Base-by-base conservation (phyloP, 2,113 vertebrate species). In the Festucalex cinctus region DNA sequence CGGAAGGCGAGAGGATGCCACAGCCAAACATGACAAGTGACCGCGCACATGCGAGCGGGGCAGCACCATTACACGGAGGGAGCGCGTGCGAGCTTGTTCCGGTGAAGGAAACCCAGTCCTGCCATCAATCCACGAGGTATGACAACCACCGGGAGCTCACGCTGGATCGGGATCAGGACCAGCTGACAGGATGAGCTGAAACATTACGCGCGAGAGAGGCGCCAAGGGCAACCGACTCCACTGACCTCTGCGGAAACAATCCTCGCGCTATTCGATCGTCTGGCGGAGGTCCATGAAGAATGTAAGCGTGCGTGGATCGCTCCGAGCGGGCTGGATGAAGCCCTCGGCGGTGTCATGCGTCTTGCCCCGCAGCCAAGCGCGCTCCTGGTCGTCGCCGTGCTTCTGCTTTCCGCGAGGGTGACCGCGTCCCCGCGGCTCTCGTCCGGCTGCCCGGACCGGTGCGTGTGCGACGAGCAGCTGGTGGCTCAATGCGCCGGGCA, bases 401-500 rank as follows among this genome's bases (percentile, higher is more conserved):
- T 65, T 44, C 44, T 65, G 43, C 36, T 43, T 24, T 43, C 67
- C 39, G 56, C 80, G 60, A 79, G 73, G 68, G 86, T 75, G 73
- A 71, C 22, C 32, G 32, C 83, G 3, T 91, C 87, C 64, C 87
- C 84, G 20, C 84, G 83, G 0, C 82, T 90, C 57, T 82, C 85
- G 5, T 60, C 80, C 19, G 80, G 43, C 75, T 98, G 96, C 75
- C 94, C 94, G 0, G 83, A 82, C 36, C 78, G 79, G 9, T 98
- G 96, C 24, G 87, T 85, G 71, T 98, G 96, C 76, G 92, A 93
- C 71, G 93, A 93, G 80, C 93, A 92, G 77, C 88, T 95, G 68
- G 91, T 94, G 70, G 94, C 95, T 28, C 91, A 92, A 73, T 98
- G 96, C 90, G 90, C 92, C 0, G 94, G 92, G 32, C 86, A 83